phyloP scores from a whole-genome alignment of 2,888 invertebrate species.

The Antitype chi region DNA sequence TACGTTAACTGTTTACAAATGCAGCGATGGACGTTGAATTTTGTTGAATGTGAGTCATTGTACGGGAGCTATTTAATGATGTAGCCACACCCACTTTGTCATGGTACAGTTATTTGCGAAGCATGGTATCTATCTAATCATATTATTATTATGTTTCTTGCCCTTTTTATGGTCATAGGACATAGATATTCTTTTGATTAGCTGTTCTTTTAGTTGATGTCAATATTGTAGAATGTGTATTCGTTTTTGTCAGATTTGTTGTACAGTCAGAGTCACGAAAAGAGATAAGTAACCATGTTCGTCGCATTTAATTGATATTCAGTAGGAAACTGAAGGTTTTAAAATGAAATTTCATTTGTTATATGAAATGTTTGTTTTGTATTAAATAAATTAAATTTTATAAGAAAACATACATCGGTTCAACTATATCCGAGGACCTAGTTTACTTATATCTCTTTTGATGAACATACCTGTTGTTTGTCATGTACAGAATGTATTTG shows the following conservation, averaged over 20 bases:
- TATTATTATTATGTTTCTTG: slow-evolving; percentile 25
- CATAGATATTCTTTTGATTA: background rate
- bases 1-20: slow-evolving; percentile 17
- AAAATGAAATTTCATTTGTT: too few species aligned
- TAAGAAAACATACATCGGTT: too few species aligned
- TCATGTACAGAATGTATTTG: background rate
- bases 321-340: too few species aligned
- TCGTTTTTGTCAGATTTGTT: background rate
- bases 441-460: too few species aligned
- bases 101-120: slow-evolving; percentile 51
- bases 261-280: too few species aligned
- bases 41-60: slow-evolving; percentile 48
- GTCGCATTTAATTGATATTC: too few species aligned
- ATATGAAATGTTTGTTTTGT: too few species aligned
- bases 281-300: too few species aligned
- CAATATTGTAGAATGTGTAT: background rate
- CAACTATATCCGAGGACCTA: too few species aligned
- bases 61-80: slow-evolving; percentile 45
- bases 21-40: slow-evolving; percentile 34
- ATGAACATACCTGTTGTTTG: background rate
- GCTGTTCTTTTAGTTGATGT: background rate
- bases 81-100: slow-evolving; percentile 45
- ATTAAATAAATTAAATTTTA: too few species aligned
- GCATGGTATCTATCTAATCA: slow-evolving; percentile 39
- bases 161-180: slow-evolving; percentile 16